Conservation (phyloP, 2,888 invertebrate species). For the Mamestra brassicae region DNA sequence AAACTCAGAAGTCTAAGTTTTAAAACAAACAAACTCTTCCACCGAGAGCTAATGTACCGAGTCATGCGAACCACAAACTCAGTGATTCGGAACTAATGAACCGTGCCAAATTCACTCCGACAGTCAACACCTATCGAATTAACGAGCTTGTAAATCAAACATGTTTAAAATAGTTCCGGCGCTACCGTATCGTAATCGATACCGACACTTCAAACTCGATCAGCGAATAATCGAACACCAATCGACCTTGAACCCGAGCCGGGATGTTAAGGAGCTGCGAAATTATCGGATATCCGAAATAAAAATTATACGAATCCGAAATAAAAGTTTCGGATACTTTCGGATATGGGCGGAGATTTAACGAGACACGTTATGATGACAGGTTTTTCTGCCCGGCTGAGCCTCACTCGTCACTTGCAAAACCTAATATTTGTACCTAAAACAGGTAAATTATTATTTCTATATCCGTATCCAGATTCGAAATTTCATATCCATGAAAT, state of each 20-base stretch:
- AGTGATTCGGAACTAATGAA: conserved; percentile 28
- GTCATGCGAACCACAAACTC: conserved; percentile 12
- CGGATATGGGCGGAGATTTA: no score
- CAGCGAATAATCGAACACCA: conserved; percentile 57
- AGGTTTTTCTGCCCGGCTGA: no score
- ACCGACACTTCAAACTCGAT: conserved; percentile 65
- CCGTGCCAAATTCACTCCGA: conserved; percentile 47
- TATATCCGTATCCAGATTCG: no score
- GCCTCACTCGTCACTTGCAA: no score
- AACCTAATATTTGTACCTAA: no score
- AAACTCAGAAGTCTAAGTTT: background rate
- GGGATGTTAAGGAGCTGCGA: no score
- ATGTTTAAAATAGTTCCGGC: conserved; percentile 47
- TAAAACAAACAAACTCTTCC: conserved; percentile 15
- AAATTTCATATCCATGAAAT: no score
- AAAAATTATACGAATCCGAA: no score
- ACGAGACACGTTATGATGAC: no score
- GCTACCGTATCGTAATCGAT: conserved; percentile 63
- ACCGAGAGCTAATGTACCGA: conserved; percentile 5
- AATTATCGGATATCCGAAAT: no score
- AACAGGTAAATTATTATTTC: no score
- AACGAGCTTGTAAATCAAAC: conserved; percentile 59
- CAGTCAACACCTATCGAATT: conserved; percentile 56
- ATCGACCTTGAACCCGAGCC: conserved; percentile 56
- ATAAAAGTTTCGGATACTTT: no score